phyloP scores from a whole-genome alignment of 2,113 vertebrate species.

The Nothocercus nigrocapillus region DNA sequence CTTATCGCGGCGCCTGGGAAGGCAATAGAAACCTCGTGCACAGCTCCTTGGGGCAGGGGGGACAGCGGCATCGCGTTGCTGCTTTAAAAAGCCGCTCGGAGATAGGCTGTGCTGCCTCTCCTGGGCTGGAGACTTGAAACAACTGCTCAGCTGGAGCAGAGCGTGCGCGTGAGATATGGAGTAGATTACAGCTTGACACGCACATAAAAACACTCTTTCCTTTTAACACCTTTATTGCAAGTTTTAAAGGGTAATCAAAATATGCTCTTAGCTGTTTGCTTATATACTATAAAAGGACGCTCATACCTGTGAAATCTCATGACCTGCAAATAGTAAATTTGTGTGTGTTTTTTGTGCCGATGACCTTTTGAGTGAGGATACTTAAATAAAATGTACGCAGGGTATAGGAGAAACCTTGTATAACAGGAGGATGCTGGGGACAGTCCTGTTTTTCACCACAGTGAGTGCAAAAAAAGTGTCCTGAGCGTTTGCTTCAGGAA shows the following conservation, averaged over 20 bases:
- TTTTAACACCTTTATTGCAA: constrained; percentile 69
- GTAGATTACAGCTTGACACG: constrained; percentile 55
- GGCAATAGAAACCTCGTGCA: background rate
- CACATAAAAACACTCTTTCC: constrained; percentile 60
- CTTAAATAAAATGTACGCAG: background rate
- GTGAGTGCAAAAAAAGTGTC: background rate
- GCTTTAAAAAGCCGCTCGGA: background rate
- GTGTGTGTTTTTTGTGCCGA: background rate
- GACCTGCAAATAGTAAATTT: constrained; percentile 33
- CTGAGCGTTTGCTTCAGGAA: background rate
- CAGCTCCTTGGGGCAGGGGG: background rate
- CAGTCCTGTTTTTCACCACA: background rate
- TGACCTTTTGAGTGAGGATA: constrained; percentile 17
- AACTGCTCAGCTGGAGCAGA: constrained; percentile 49
- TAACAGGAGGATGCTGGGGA: background rate
- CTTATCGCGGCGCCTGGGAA: background rate
- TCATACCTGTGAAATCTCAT: constrained; percentile 55
- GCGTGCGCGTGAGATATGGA: constrained; percentile 36
- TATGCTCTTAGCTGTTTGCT: constrained; percentile 35
- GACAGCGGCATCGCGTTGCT: background rate
- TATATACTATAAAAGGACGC: constrained; percentile 37
- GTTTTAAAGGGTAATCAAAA: constrained; percentile 72
- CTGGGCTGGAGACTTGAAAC: constrained; percentile 33
- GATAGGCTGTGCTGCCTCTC: background rate
- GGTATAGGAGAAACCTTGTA: background rate